Evolutionary conservation across 2,113 vertebrate species (phyloP), one percentile per base, ranked within the genome.

Genomic region (Notothenia rossii): DNA sequence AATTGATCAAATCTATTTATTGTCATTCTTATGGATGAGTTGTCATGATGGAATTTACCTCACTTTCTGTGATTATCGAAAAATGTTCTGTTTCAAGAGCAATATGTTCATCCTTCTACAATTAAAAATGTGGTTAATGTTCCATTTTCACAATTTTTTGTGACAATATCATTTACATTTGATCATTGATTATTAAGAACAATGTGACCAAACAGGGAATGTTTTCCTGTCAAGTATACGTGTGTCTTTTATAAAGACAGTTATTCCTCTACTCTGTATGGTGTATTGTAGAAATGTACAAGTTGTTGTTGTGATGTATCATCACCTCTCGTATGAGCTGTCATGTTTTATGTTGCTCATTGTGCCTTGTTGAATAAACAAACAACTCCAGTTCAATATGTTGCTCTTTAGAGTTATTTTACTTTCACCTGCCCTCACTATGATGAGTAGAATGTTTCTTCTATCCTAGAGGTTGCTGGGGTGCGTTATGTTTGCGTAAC

Each of bases 261-360:
- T 17, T 59, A 49, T 59, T 74, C 49, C 33, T 65, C 22, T 56
- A 55, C 45, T 80, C 25, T 22, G 75, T 75, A 65, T 51, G 49
- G 11, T 77, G 43, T 86, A 43, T 70, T 66, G 77, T 53, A 75
- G 22, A 75, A 22, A 17, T 64, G 13, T 78, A 25, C 46, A 55
- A 58, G 50, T 53, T 72, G 17, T 46, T 74, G 33, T 72, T 87
- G 49, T 88, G 84, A 84, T 80, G 83, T 46, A 40, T 86, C 76
- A 84, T 83, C 79, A 85, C 48, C 46, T 58, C 4, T 50, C 29
- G 12, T 22, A 59, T 25, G 13, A 72, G 22, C 13, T 43, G 53
- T 59, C 0, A 36, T 54, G 20, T 6, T 55, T 29, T 1, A 33
- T 66, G 60, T 72, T 50, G 54, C 0, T 45, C 45, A 13, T 2